Evolutionary conservation across 2,888 invertebrate genomes (phyloP).

Genomic region (Rhagonycha lutea): DNA sequence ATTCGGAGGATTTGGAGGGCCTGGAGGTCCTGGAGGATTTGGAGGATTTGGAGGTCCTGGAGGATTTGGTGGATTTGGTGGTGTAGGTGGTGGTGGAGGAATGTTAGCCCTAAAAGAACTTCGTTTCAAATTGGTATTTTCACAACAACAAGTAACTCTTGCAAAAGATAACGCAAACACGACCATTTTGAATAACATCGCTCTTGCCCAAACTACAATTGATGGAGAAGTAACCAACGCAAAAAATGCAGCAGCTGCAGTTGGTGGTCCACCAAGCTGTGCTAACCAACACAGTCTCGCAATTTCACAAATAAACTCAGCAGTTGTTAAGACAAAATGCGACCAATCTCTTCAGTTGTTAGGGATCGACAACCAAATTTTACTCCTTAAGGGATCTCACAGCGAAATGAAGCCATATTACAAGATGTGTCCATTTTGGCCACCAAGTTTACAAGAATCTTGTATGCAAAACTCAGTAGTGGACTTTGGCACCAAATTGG

Average conservation of each 20-base stretch:
- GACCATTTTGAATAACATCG: constrained; percentile 5
- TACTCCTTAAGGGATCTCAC: background rate
- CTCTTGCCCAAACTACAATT: background rate
- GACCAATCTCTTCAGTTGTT: constrained; percentile 4
- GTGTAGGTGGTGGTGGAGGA: background rate
- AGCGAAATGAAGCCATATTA: background rate
- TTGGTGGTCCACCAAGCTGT: background rate
- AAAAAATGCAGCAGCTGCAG: background rate
- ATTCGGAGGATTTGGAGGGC: background rate
- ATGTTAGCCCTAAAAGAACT: background rate
- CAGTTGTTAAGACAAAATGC: background rate
- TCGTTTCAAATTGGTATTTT: background rate
- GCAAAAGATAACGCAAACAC: background rate
- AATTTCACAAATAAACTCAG: background rate
- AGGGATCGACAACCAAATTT: background rate
- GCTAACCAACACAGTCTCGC: background rate
- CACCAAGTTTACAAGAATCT: background rate
- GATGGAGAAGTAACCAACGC: background rate
- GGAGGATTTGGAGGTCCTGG: background rate
- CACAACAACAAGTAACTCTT: background rate
- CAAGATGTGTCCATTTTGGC: constrained; percentile 5
- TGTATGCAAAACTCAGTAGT: background rate
- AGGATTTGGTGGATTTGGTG: background rate
- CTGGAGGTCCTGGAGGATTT: background rate
- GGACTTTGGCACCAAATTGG: background rate